These are phyloP conservation scores for Himalopsyche tibetana DNA, from an alignment of 2,888 invertebrate species.

Conservation along the genomic window DNA sequence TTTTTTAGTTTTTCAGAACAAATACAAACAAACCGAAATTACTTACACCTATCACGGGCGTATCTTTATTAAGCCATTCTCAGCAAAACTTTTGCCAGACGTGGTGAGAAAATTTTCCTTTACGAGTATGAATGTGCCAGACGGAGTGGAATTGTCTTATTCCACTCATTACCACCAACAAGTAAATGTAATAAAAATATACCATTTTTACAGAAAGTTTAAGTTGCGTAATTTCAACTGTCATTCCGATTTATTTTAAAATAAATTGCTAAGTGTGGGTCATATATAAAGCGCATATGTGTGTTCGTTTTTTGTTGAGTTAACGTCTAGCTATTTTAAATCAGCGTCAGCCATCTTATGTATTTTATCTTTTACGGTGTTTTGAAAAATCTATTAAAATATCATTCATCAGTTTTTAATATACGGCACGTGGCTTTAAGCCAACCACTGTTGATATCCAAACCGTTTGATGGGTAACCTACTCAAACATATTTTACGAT, in stretches of 20 bases:
- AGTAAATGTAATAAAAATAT: no score
- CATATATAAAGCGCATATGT: no score
- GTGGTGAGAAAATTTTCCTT: not conserved
- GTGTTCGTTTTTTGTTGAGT: no score
- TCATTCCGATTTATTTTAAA: no score
- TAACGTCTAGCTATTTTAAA: no score
- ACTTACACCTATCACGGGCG: not conserved
- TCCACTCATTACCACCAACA: conserved; percentile 1
- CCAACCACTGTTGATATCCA: not conserved
- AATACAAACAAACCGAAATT: no score
- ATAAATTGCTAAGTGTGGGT: no score
- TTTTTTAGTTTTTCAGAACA: no score
- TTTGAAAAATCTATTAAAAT: not conserved
- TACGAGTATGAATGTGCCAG: conserved; percentile 18
- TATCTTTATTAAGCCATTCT: not conserved
- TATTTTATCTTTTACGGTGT: no score
- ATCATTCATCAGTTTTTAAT: conserved; percentile 5
- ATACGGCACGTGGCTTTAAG: not conserved
- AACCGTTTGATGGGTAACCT: not conserved
- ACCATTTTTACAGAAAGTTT: no score
- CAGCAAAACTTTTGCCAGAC: not conserved
- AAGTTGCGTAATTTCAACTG: no score
- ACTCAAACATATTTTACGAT: not conserved
- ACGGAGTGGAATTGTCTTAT: not conserved
- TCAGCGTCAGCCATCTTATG: no score